Conservation (phyloP, 2,113 vertebrate genomes). For the Mesoclemmys tuberculata region DNA sequence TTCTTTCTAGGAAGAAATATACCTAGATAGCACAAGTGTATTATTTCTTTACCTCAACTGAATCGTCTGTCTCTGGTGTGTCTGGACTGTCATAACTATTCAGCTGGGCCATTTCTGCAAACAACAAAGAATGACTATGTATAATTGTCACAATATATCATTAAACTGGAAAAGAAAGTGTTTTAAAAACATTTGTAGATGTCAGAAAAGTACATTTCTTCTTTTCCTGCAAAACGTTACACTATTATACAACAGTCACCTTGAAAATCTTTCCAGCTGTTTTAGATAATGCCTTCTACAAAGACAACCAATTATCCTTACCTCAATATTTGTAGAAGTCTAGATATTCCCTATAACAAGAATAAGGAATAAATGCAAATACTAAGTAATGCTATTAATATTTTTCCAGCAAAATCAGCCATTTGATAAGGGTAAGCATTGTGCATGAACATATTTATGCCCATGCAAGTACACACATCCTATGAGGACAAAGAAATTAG, state of each 20-base stretch:
- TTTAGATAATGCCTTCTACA: conserved; percentile 19
- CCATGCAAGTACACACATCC: neutral
- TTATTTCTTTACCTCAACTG: conserved; percentile 85
- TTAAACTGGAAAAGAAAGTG: conserved; percentile 48
- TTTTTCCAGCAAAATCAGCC: neutral
- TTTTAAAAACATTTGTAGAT: conserved; percentile 33
- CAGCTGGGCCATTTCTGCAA: conserved; percentile 96
- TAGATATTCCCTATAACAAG: conserved; percentile 14
- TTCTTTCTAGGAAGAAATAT: conserved; percentile 27
- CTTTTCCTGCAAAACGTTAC: conserved; percentile 14
- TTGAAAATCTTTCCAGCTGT: conserved; percentile 8
- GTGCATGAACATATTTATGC: neutral
- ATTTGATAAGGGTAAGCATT: conserved; percentile 6
- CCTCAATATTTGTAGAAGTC: conserved; percentile 27
- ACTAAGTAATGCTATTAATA: neutral
- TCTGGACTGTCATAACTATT: conserved; percentile 96
- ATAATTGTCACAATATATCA: conserved; percentile 68
- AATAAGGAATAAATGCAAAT: conserved; percentile 16
- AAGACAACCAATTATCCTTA: conserved; percentile 28
- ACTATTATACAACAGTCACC: conserved; percentile 45
- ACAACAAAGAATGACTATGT: conserved; percentile 62
- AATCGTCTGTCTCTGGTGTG: conserved; percentile 94
- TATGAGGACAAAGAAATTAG: neutral
- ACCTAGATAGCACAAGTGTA: conserved; percentile 46
- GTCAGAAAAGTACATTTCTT: neutral